Conservation (phyloP, 2,797 vertebrate genomes). For the Sarcophilus harrisii region DNA sequence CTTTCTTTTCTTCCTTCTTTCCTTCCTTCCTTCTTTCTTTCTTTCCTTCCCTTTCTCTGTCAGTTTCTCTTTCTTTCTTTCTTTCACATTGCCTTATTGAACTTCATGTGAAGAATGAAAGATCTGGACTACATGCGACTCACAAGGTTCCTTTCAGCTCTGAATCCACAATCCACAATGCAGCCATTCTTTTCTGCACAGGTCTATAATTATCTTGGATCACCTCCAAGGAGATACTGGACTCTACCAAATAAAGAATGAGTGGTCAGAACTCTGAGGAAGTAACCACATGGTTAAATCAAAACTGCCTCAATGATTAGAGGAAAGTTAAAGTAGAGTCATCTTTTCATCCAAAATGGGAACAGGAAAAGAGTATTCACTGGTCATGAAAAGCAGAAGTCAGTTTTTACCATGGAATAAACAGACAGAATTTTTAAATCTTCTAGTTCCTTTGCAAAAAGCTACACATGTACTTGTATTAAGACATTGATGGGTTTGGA, state of each 20-base stretch:
- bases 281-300: background rate
- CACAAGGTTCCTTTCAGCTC: background rate
- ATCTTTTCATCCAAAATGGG: background rate
- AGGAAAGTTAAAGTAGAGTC: background rate
- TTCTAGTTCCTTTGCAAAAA: background rate
- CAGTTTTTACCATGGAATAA: background rate
- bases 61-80: no score
- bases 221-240: background rate
- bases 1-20: background rate
- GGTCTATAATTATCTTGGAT: background rate
- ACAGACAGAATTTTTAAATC: background rate
- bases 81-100: background rate
- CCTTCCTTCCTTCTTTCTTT: no score
- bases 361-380: background rate
- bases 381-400: background rate
- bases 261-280: background rate
- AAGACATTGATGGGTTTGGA: background rate
- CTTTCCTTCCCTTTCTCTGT: no score
- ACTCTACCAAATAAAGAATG: background rate
- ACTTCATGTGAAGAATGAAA: background rate
- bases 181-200: background rate
- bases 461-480: background rate
- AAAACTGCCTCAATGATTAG: background rate
- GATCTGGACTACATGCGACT: background rate
- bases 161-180: background rate